These are phyloP conservation scores for Lordiphosa fenestrarum DNA, from an alignment of 2,888 invertebrate species.

Conservation along the genomic window DNA sequence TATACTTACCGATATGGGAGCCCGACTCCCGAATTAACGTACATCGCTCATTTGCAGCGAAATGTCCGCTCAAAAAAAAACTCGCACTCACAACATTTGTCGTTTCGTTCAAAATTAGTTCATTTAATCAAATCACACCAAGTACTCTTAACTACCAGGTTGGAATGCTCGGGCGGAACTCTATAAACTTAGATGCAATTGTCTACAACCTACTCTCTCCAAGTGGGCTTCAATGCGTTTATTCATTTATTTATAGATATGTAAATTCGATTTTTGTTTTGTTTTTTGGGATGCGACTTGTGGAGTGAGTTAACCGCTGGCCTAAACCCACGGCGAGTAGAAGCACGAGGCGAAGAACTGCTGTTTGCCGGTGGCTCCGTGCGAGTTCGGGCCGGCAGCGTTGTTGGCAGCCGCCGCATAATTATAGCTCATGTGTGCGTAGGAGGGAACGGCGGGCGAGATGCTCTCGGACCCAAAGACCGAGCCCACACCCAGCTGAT, in stretches of 20 bases:
- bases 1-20: too few relatives aligned
- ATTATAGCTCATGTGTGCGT: conserved; percentile 72
- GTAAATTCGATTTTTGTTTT: conserved; percentile 59
- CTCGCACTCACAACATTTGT: conserved; percentile 2
- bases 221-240: conserved; percentile 19
- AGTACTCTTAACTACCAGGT: conserved; percentile 25
- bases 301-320: too few relatives aligned
- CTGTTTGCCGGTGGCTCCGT: conserved; percentile 68
- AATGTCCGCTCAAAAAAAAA: neutral
- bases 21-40: too few relatives aligned
- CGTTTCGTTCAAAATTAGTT: conserved; percentile 29
- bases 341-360: conserved; percentile 79
- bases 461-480: conserved; percentile 42
- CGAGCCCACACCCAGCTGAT: conserved; percentile 79
- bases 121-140: conserved; percentile 46
- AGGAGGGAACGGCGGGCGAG: conserved; percentile 49
- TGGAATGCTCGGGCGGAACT: conserved; percentile 43
- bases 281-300: neutral
- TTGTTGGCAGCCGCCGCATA: conserved; percentile 65
- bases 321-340: conserved; percentile 78
- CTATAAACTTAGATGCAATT: conserved; percentile 35
- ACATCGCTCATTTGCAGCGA: neutral
- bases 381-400: conserved; percentile 30
- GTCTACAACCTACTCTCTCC: conserved; percentile 35
- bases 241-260: conserved; percentile 51